Base-by-base conservation (phyloP, 2,888 invertebrate species). In the Aproaerema taeniolella region DNA sequence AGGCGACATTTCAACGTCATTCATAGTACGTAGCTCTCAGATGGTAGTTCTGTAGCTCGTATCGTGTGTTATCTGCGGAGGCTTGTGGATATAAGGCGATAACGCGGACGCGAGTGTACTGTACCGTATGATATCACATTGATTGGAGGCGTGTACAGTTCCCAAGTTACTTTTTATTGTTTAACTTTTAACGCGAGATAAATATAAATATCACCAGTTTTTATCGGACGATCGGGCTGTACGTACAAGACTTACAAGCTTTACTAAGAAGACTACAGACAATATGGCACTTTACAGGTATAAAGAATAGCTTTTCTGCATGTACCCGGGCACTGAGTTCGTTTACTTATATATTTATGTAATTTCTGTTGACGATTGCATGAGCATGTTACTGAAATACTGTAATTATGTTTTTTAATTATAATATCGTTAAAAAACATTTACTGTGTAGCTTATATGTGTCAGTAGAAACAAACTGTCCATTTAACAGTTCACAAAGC, bases 1-100 rank as follows among this genome's bases (percentile, higher is more conserved):
- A 72, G 68, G 69, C 63, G 61, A 55, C 55, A 59, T 41, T 54
- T 53, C 67, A 69, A 82, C 86, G 87, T 85, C 78, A 77, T 74
- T 87, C 78, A 83, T 81, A 79, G 87, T 87, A 87, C 87, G 87
- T 87, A 87, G 87, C 87, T 87, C 78, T 81, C 72, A 76, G 83
- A 87, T 68, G 67, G 69, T 68, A 72, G 83, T 82, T 61, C 59
- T 74, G 81, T 76, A 81, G 79, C 81, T 83, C 81, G 81, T 69
- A 68, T 75, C 72, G 70, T 55, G 36, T 35, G 48, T 78, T 83
- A 80, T 82, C 81, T 57, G 45, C 46, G 55, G 63, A 53, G 62
- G 65, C 71, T 67, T 66, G 72, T 71, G 76, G 58, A 82, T 85
- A 83, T 79, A 85, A 81, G 67, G 71, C 81, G 83, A 80, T 82